Percentiles rank a stretch among this genome's conserved stretches.
Evolutionary conservation across 2,797 vertebrate genomes (phyloP).

Genomic region (Thamnophis elegans): DNA sequence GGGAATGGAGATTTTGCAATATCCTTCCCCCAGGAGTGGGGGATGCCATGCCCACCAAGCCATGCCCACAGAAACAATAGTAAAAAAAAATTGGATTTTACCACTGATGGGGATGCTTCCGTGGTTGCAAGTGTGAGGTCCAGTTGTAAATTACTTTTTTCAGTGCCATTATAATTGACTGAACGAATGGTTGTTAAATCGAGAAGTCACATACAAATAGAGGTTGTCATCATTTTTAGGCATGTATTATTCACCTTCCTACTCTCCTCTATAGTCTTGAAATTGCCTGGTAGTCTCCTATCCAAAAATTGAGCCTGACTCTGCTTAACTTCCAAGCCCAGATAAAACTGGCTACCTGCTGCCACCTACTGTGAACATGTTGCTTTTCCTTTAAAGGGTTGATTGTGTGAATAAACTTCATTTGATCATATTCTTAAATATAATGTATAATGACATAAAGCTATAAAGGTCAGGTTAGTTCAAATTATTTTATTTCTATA

Average conservation of each 20-base stretch:
- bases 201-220: not conserved
- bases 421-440: not conserved
- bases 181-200: not conserved
- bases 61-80: too few relatives aligned
- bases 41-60: too few relatives aligned
- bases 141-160: not conserved
- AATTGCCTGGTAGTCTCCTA: not conserved
- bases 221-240: not conserved
- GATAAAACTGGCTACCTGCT: not conserved
- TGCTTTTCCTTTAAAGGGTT: not conserved
- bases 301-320: not conserved
- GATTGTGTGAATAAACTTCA: not conserved
- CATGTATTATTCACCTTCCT: not conserved
- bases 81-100: too few relatives aligned
- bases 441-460: not conserved
- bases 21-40: too few relatives aligned
- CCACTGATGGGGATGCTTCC: not conserved
- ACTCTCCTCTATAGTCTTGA: not conserved
- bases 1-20: too few relatives aligned
- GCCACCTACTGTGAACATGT: not conserved
- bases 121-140: not conserved
- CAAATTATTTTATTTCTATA: not conserved
- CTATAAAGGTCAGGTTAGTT: not conserved
- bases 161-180: not conserved
- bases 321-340: not conserved